Base-by-base conservation (phyloP, 2,113 vertebrate genomes). In the Oenanthe melanoleuca region DNA sequence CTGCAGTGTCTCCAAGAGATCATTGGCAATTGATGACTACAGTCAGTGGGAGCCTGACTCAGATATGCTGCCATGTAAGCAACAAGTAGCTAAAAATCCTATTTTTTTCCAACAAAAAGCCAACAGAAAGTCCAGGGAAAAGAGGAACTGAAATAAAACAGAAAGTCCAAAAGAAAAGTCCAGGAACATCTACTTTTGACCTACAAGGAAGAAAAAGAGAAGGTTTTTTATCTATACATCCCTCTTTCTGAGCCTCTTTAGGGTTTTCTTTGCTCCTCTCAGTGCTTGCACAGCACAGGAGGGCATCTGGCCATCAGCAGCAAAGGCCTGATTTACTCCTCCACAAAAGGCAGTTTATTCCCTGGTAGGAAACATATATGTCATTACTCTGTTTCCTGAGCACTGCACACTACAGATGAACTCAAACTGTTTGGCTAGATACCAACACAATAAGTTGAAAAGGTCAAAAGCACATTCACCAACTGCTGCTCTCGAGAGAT, bases 361-460 rank as follows among this genome's bases (percentile, higher is more conserved):
- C 82, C 84, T 73, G 40, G 29, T 90, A 89, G 74, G 61, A 93
- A 93, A 63, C 42, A 75, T 66, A 42, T 82, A 94, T 84, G 80
- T 82, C 81, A 80, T 57, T 89, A 60, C 47, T 59, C 92, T 89
- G 72, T 93, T 91, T 92, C 86, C 80, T 92, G 72, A 80, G 74
- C 60, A 52, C 28, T 10, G 0, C 89, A 85, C 23, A 2, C 88
- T 79, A 45, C 55, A 72, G 88, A 96, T 94, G 90, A 96, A 91
- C 93, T 96, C 80, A 94, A 95, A 93, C 65, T 95, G 92, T 96
- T 97, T 97, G 95, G 94, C 95, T 95, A 95, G 86, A 95, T 95
- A 96, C 95, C 95, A 97, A 94, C 34, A 96, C 97, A 97, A 94
- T 84, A 92, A 94, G 94, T 95, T 97, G 94, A 97, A 97, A 97